Base-by-base conservation (phyloP, 2,888 invertebrate species). In the Callyntrura sp. region DNA sequence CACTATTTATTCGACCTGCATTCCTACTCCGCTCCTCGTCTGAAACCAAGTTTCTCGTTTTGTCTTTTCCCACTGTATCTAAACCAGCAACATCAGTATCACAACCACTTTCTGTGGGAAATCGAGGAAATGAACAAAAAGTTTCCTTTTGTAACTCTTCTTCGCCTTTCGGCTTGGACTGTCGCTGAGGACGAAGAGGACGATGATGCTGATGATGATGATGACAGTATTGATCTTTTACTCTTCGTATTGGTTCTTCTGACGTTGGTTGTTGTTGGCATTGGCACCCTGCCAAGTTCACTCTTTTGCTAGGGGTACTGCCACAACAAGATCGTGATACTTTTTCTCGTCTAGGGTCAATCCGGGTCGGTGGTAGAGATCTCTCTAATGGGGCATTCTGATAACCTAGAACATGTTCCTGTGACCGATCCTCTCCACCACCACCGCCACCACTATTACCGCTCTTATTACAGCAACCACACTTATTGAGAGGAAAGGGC, bases 171-270 rank as follows among this genome's bases (percentile, higher is more conserved):
- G 14, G 14, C 5, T 20, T 76, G 45, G 11, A 17, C 51, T 14
- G 14, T n/a, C 25, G 20, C 55, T 78, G 48, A 23, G 14, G 43
- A 1, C n/a, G 68, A 17, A n/a, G 57, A 17, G 9, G 78, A 23
- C 12, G 65, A 23, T 20, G 65, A 8, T 70, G 70, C n/a, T 79
- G 81, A 43, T 81, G 81, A 62, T 81, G 65, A 78, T 20, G 78
- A 51, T 62, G 68, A 81, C 82, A 82, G 84, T 88, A 88, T 88
- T 88, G 88, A 88, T 88, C 88, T 70, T 70, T 43, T 81, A 20
- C 60, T 5, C 62, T 60, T 62, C 62, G 81, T 43, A 73, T 73
- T 73, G 55, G 55, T 55, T 78, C 25, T 12, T 51, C 48, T 55
- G 78, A 55, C 55, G 78, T 87, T 87, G 82, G 76, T 25, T 60